phyloP scores from a whole-genome alignment of 2,113 vertebrate species.

The Ammodytes dubius region DNA sequence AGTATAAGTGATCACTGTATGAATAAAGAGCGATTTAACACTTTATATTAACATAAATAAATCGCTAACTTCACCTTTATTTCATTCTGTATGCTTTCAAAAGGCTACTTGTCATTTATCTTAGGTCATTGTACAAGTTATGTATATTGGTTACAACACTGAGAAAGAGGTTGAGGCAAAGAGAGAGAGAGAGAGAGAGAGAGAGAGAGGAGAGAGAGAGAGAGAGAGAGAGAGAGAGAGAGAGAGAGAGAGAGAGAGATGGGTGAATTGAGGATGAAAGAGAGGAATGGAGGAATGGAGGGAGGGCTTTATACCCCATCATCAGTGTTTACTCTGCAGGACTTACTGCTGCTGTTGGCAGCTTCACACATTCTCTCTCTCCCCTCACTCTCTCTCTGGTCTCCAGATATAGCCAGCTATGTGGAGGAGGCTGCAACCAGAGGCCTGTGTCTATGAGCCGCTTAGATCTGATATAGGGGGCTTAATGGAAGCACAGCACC shows the following conservation, averaged over 20 bases:
- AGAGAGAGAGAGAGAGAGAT: background rate
- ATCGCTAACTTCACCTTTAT: background rate
- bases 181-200: background rate
- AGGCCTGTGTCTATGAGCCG: constrained; percentile 38
- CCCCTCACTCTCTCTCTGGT: constrained; percentile 33
- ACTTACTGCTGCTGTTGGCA: constrained; percentile 65
- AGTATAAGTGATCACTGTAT: too few relatives aligned
- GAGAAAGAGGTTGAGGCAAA: too few relatives aligned
- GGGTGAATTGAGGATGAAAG: background rate
- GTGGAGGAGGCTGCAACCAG: constrained; percentile 43
- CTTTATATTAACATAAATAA: too few relatives aligned
- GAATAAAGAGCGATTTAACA: too few relatives aligned
- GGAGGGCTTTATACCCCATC: constrained; percentile 47
- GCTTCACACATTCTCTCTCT: constrained; percentile 61
- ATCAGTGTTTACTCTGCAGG: constrained; percentile 70
- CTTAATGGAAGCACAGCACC: constrained; percentile 14
- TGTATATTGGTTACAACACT: background rate
- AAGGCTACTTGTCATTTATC: background rate
- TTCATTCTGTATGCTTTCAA: background rate
- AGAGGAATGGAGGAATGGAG: background rate
- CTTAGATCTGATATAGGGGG: constrained; percentile 36
- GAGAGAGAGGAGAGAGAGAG: background rate
- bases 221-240: background rate
- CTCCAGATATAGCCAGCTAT: constrained; percentile 76
- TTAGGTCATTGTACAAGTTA: background rate